Percentiles rank a stretch among this genome's conserved stretches.
These are phyloP conservation scores for Auanema freiburgensis DNA, from an alignment of 2,888 invertebrate genomes.

Conservation along the genomic window DNA sequence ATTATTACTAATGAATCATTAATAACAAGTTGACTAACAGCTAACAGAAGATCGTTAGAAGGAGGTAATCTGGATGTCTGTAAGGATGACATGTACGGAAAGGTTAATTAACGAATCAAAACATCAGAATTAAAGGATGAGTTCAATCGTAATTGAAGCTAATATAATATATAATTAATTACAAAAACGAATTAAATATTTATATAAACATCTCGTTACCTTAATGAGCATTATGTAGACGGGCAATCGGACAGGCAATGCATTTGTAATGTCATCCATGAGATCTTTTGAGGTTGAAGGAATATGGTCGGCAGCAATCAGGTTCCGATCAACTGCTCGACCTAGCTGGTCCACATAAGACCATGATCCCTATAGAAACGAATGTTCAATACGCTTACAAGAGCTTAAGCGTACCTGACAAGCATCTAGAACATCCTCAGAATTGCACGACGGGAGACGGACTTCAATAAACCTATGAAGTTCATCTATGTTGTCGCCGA, in stretches of 20 bases:
- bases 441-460: constrained; percentile 33
- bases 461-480: constrained; percentile 33
- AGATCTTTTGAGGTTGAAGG: constrained; percentile 20
- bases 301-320: constrained; percentile 21
- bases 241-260: constrained; percentile 33
- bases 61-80: constrained; percentile 33
- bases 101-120: neutral
- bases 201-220: constrained; percentile 1
- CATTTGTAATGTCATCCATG: constrained; percentile 24
- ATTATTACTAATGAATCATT: constrained; percentile 23
- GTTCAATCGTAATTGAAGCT: neutral
- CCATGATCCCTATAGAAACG: constrained; percentile 33
- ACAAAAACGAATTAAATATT: too few species aligned
- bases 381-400: too few species aligned
- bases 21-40: constrained; percentile 35
- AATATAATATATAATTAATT: neutral
- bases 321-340: constrained; percentile 28
- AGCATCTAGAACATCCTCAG: constrained; percentile 26
- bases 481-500: constrained; percentile 28
- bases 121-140: constrained; percentile 1
- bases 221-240: constrained; percentile 28
- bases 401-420: constrained; percentile 26
- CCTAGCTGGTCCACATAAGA: constrained; percentile 45
- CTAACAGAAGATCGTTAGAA: constrained; percentile 31
- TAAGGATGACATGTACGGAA: neutral